phyloP scores from a whole-genome alignment of 2,797 vertebrate genomes.

The Columba guinea region DNA sequence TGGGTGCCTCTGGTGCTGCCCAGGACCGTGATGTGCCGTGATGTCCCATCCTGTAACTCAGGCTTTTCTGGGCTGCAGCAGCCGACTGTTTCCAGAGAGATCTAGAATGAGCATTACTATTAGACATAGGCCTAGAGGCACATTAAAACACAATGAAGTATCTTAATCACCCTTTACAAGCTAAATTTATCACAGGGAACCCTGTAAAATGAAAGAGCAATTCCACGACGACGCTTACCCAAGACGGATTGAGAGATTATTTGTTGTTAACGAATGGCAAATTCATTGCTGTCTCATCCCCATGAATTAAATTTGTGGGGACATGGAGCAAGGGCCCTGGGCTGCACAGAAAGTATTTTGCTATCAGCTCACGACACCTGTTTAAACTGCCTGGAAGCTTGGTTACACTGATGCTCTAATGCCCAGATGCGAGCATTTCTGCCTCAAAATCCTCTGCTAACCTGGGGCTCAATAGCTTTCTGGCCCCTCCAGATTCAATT shows the following conservation, averaged over 20 bases:
- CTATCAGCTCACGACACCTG: conserved; percentile 17
- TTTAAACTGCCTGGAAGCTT: conserved; percentile 22
- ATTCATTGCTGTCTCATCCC: conserved; percentile 31
- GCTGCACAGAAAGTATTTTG: neutral
- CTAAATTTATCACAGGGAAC: conserved; percentile 64
- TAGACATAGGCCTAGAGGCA: conserved; percentile 61
- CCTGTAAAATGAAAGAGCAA: conserved; percentile 63
- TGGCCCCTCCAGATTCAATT: conserved; percentile 5
- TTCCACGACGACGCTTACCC: conserved; percentile 35
- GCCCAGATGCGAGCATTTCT: neutral
- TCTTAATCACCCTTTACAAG: conserved; percentile 70
- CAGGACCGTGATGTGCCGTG: neutral
- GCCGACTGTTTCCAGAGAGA: neutral
- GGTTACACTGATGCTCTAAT: neutral
- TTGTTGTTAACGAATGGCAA: conserved; percentile 65
- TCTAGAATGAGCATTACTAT: conserved; percentile 13
- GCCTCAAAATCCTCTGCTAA: conserved; percentile 30
- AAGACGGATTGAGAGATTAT: conserved; percentile 37
- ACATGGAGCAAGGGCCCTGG: neutral
- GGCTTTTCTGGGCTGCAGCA: neutral
- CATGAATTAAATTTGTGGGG: conserved; percentile 38
- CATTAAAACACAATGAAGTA: conserved; percentile 72
- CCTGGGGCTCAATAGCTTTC: neutral
- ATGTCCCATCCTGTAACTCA: neutral
- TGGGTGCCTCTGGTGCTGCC: neutral